A percentile compares a stretch with the other conserved stretches of the same genome.
Conservation (phyloP, 2,797 vertebrate species). For the Smutsia gigantea region DNA sequence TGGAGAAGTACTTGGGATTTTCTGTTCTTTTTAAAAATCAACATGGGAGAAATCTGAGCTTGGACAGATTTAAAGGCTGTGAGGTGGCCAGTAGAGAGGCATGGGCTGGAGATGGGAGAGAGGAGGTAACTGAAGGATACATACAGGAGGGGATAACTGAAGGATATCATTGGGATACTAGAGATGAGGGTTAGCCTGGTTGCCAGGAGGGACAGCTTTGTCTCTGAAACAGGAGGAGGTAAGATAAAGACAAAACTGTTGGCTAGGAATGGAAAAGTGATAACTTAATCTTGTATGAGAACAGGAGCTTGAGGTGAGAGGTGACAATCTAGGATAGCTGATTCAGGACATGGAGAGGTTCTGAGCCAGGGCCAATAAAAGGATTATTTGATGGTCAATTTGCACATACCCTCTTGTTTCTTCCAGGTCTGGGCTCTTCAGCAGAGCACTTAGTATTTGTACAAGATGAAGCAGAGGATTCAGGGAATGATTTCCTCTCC, state of each 20-base stretch:
- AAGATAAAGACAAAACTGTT: neutral
- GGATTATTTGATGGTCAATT: neutral
- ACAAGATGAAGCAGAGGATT: slow-evolving; percentile 94
- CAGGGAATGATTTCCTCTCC: slow-evolving; percentile 91
- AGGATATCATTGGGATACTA: neutral
- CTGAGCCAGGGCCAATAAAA: neutral
- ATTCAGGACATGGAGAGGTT: neutral
- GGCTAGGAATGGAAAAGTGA: neutral
- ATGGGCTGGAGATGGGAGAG: neutral
- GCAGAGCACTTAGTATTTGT: slow-evolving; percentile 97
- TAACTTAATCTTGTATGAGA: slow-evolving; percentile 11
- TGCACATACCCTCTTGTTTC: slow-evolving; percentile 58
- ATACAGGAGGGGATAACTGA: neutral
- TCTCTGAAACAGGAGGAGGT: slow-evolving; percentile 17
- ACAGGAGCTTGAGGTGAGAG: neutral
- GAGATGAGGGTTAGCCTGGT: neutral
- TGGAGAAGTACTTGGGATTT: neutral
- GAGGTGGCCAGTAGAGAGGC: neutral
- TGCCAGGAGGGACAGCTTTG: neutral
- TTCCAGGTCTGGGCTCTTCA: slow-evolving; percentile 93
- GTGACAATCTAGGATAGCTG: neutral
- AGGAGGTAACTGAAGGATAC: neutral
- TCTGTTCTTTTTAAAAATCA: slow-evolving; percentile 1
- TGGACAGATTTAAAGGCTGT: slow-evolving; percentile 10
- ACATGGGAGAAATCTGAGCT: neutral